phyloP scores from a whole-genome alignment of 2,797 vertebrate species.

The Gadopsis bispinosus region DNA sequence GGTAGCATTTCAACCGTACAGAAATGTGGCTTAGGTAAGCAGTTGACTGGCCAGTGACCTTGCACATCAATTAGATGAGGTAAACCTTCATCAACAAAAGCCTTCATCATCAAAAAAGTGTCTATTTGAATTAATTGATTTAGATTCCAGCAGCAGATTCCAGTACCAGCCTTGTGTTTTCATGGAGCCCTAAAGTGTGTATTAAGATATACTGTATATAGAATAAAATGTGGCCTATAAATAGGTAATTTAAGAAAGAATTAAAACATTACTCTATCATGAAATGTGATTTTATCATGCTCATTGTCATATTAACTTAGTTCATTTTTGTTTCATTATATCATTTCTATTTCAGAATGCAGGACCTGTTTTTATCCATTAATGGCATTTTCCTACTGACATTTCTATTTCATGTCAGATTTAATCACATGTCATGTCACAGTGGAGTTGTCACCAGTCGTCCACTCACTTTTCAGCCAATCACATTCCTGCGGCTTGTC shows the following conservation, averaged over 20 bases:
- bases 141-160: not conserved
- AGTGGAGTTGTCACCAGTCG: not conserved
- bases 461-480: not conserved
- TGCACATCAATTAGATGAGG: slow-evolving; percentile 17
- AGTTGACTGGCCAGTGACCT: slow-evolving; percentile 52
- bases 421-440: not conserved
- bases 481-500: not conserved
- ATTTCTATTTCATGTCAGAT: not conserved
- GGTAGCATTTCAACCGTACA: slow-evolving; percentile 40
- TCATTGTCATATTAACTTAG: not conserved
- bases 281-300: not conserved
- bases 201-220: not conserved
- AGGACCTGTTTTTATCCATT: not conserved
- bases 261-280: not conserved
- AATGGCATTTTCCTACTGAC: not conserved
- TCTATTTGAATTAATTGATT: slow-evolving; percentile 9
- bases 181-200: not conserved
- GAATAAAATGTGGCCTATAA: not conserved
- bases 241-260: not conserved
- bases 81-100: slow-evolving; percentile 33
- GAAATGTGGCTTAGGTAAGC: slow-evolving; percentile 44
- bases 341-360: not conserved
- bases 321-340: not conserved
- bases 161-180: not conserved
- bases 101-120: slow-evolving; percentile 1